Evolutionary conservation across 2,113 vertebrate genomes (phyloP), one percentile per base, ranked within the genome.

Genomic region (Caranx melampygus): DNA sequence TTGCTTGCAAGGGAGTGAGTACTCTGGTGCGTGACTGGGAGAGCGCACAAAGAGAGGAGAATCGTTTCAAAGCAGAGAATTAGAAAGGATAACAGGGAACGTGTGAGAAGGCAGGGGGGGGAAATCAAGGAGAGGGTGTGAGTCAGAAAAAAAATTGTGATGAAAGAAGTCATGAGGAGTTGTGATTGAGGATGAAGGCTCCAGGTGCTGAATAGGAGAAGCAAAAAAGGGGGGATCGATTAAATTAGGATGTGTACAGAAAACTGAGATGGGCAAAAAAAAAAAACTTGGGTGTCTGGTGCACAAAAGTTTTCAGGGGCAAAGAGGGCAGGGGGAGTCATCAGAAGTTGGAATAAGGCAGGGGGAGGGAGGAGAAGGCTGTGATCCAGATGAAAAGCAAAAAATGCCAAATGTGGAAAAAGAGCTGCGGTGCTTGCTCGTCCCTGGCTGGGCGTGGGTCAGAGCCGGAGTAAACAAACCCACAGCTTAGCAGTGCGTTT

Each of bases 391-490:
- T 91, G 89, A 91, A 90, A 88, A 79, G 81, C n/a, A 62, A 69
- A 73, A 81, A 70, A 75, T 5, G 47, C 15, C 60, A 85, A 80
- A 89, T 74, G 85, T 87, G 86, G 79, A 88, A 87, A 88, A 87
- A 84, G 75, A 87, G 73, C 85, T 72, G 61, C 81, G 77, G 77
- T 66, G 73, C 87, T 76, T 75, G 81, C 58, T 63, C 57, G 73
- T 91, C 69, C 55, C 72, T 62, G 72, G 65, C 79, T 88, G 91
- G 92, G 90, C 76, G 92, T 91, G 85, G 92, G 91, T 87, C 88
- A 88, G 79, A 89, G 87, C 85, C 34, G 89, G 69, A 90, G 93
- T 94, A 94, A 95, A 95, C 92, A 94, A 92, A 93, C 89, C 83
- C 85, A 82, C 86, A 89, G 91, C 91, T 93, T 81, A 93, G 88